Base-by-base conservation (phyloP, 2,888 invertebrate genomes). In the Flabesymbios commensalis region DNA sequence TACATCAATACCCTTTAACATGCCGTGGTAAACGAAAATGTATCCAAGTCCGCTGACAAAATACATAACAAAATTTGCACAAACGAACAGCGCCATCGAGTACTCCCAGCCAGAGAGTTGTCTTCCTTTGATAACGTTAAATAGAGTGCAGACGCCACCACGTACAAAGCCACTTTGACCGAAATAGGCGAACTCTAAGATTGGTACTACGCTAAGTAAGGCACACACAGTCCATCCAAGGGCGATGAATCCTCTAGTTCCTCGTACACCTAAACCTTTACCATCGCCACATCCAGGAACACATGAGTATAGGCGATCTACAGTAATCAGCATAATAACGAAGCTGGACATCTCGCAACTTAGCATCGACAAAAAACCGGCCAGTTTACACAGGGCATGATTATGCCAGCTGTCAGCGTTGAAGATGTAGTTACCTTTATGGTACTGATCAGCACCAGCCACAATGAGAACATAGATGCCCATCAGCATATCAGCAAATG, bases 401-500 rank as follows among this genome's bases (percentile, higher is more conserved):
- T 32, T 7, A 19, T 52, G 55, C 63, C 63, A 63, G 14, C n/a
- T 36, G 51, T 63, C 63, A 3, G 57, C 29, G 10, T 45, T 10
- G 22, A 28, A 14, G 3, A 59, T 56, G 52, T 57, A 57, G 3
- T 39, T 5, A 17, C 42, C 53, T 41, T 45, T 52, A 47, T 28
- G 31, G 43, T 52, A 51, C 22, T 32, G 17, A 39, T 63, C 63
- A 7, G 63, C 57, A 1, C 29, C 19, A 4, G 32, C 59, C 3
- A 63, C 39, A 52, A 57, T 60, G 7, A 60, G 31, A 5, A 59
- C 32, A 39, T 56, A 60, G 14, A 49, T 1, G 1, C 56, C 56
- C 48, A 63, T 57, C n/a, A 63, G 2, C 7, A 63, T 19, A 32
- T 63, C 59, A 24, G 63, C 31, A 22, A 63, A 42, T 4, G 56